phyloP scores from a whole-genome alignment of 2,797 vertebrate genomes.

The Phrynocephalus vlangalii region DNA sequence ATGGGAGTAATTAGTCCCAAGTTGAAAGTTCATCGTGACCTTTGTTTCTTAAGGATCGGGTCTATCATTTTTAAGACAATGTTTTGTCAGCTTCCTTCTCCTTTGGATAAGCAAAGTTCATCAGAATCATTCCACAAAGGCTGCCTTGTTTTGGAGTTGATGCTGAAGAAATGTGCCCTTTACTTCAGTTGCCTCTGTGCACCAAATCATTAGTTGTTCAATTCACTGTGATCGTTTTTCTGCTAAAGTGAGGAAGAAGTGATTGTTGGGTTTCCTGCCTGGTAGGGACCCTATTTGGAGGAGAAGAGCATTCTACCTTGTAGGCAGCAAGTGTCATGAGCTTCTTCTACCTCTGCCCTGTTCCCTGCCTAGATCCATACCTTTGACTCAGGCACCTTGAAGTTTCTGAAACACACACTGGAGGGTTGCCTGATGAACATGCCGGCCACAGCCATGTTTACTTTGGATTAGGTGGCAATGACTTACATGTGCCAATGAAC shows the following conservation, averaged over 20 bases:
- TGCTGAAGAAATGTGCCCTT: neutral
- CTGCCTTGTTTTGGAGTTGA: neutral
- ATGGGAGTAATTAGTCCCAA: slow-evolving; percentile 39
- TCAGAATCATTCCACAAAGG: neutral
- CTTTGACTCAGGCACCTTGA: neutral
- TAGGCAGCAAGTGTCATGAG: neutral
- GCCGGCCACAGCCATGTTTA: neutral
- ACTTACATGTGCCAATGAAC: neutral
- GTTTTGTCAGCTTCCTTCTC: slow-evolving; percentile 25
- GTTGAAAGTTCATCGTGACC: slow-evolving; percentile 25
- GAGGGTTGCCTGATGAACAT: neutral
- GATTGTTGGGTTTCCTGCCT: neutral
- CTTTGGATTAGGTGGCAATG: neutral
- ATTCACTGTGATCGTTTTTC: neutral
- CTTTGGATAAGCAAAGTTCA: slow-evolving; percentile 24
- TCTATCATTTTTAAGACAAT: slow-evolving; percentile 23
- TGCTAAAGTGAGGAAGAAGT: neutral
- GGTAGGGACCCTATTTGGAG: no score
- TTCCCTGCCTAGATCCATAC: neutral
- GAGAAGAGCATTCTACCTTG: no score
- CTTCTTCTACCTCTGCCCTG: no score
- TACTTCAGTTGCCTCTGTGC: neutral
- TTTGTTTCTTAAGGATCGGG: slow-evolving; percentile 9
- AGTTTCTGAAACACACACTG: neutral
- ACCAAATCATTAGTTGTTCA: neutral